Evolutionary conservation across 2,797 vertebrate genomes (phyloP), one percentile per base, ranked within the genome.

Genomic region (Nothura maculosa): DNA sequence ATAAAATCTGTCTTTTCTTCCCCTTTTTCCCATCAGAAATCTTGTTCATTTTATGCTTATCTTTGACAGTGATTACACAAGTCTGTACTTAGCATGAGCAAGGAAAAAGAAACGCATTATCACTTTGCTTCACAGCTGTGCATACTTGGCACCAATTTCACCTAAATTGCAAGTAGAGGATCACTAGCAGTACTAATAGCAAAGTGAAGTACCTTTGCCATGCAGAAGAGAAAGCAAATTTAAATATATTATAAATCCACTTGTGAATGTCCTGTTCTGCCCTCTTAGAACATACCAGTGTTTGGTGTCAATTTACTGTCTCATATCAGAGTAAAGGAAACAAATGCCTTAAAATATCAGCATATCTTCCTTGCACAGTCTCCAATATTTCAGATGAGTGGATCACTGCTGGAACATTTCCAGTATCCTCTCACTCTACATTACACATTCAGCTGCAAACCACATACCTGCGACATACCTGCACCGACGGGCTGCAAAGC

Each of bases 81-180:
- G 30, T 55, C 12, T 18, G 12, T 24, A 36, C n/a, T 43, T 14
- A 88, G 61, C 50, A 77, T 34, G n/a, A 89, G 54, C n/a, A 75
- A 75, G 54, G 48, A 76, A 40, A 77, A 6, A 82, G 24, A 94
- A 96, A 83, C 66, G 34, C 34, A 60, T 78, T 92, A 66, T 34
- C 80, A 30, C 42, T 58, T 72, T 68, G 43, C 95, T 85, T 94
- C 83, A 92, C 80, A 94, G 68, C 62, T 75, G 75, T 55, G 61
- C 54, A 52, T n/a, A 14, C 15, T 25, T 68, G 42, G 54, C 9
- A 78, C n/a, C 94, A 66, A 90, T 93, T 87, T 93, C 19, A 94
- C 69, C 78, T 80, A 85, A 89, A 83, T 8, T 81, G 38, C 50
- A 92, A 85, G 22, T 47, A 68, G 6, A 94, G 62, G 62, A 83